Base-by-base conservation (phyloP, 2,797 vertebrate species). In the Tiaroga cobitis region DNA sequence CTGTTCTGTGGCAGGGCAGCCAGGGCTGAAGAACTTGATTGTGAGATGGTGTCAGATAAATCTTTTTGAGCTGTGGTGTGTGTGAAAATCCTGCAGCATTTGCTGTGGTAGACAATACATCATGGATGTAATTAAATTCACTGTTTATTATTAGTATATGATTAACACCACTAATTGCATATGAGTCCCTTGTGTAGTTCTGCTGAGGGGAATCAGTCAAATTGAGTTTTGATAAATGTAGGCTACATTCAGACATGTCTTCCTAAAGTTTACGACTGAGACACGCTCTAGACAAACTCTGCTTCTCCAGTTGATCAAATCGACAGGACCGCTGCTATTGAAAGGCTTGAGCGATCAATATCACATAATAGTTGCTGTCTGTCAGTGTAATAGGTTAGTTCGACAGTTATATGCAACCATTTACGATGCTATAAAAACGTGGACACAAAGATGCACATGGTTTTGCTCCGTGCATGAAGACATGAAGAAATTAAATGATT, bases 1-100 rank as follows among this genome's bases (percentile, higher is more conserved):
- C 86, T 89, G 87, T 83, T 89, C 65, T 56, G 65, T 89, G 85
- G 88, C 87, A 89, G 84, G 81, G 83, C 84, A 81, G 85, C 70
- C 82, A 85, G 67, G 80, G 81, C 81, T 85, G 80, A 88, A 87
- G 78, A 84, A 80, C 85, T 79, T 78, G 82, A 86, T 88, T 81
- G 75, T 73, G 51, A 83, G 87, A 70, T 61, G 70, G 69, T 80
- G 74, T 81, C 77, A 86, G 65, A 82, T 84, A 78, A 63, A 86
- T 84, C 85, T 84, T 73, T 63, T 63, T 63, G 65, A 19, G 80
- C 32, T 69, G 29, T 67, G 59, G 59, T 39, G 69, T 69, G 37
- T 74, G 46, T 69, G 51, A 72, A 77, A 79, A 67, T 82, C 46
- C 68, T 39, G 59, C 32, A 67, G 56, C 67, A 15, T 59, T 37